Evolutionary conservation across 2,113 vertebrate species (phyloP).

Genomic region (Gila orcuttii): DNA sequence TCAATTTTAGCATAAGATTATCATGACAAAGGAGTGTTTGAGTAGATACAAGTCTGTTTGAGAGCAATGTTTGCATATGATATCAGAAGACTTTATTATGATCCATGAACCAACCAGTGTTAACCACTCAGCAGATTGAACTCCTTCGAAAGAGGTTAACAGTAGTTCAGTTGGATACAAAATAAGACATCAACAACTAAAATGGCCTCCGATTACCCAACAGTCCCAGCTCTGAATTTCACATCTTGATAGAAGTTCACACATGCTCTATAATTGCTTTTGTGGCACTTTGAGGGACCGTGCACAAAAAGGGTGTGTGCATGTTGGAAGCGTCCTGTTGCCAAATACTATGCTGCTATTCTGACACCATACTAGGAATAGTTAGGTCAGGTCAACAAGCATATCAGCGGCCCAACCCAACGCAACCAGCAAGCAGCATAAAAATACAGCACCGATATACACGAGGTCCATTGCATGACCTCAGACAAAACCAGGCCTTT

Average conservation of each 20-base stretch:
- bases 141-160: background rate
- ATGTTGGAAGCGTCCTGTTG: background rate
- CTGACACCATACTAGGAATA: constrained; percentile 52
- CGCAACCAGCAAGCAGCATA: background rate
- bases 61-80: constrained; percentile 7
- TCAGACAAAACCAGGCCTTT: constrained; percentile 36
- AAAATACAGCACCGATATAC: background rate
- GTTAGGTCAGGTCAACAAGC: constrained; percentile 43
- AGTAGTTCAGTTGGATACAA: background rate
- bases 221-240: constrained; percentile 40
- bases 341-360: constrained; percentile 20
- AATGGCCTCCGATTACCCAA: background rate
- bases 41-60: too few species aligned
- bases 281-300: background rate
- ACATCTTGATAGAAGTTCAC: constrained; percentile 50
- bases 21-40: background rate
- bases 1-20: background rate
- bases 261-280: constrained; percentile 43
- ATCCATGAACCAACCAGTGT: background rate
- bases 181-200: constrained; percentile 6
- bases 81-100: background rate
- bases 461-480: background rate
- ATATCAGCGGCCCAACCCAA: background rate
- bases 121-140: background rate
- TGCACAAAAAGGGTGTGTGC: background rate